Base-by-base conservation (phyloP, 2,888 invertebrate species). In the Tinea pellionella region DNA sequence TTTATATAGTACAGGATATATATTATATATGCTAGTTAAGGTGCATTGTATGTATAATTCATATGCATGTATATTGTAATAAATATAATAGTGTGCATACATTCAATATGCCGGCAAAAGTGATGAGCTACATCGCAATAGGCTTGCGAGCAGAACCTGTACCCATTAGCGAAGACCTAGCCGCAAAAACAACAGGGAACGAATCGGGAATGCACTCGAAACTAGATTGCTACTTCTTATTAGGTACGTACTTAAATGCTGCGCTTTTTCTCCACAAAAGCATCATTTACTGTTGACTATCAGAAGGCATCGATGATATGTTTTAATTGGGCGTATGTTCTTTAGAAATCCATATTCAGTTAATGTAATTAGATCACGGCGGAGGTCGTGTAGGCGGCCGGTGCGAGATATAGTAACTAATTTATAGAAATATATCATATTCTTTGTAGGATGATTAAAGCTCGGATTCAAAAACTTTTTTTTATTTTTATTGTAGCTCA, bases 141-240 rank as follows among this genome's bases (percentile, higher is more conserved):
- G 47, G 47, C 47, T 47, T 47, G 47, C 47, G 13, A 47, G 15
- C 15, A 43, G 59, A 86, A 87, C 86, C 83, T 69, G 86, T 86
- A 80, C 74, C 82, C 77, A 86, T 87, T 87, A 84, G 80, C 69
- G 77, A 69, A 70, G 71, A 69, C 75, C 82, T 80, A 77, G 77
- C 73, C 71, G 80, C 85, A 87, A 87, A 86, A 87, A 87, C 84
- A 78, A 81, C 83, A 77, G 82, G 85, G 85, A 87, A 85, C 86
- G 85, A 86, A 87, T 87, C 86, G 78, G 80, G 86, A 86, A 87
- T 87, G 86, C 78, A 78, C 75, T 77, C 80, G n/a, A 43, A 59
- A 59, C 59, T 59, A 59, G 59, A 47, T 24, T 59, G 59, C 37
- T 29, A 19, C 41, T 41, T 16, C 58, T 13, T 59, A 59, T 47